Conservation (phyloP, 2,113 vertebrate genomes). For the Sula dactylatra region DNA sequence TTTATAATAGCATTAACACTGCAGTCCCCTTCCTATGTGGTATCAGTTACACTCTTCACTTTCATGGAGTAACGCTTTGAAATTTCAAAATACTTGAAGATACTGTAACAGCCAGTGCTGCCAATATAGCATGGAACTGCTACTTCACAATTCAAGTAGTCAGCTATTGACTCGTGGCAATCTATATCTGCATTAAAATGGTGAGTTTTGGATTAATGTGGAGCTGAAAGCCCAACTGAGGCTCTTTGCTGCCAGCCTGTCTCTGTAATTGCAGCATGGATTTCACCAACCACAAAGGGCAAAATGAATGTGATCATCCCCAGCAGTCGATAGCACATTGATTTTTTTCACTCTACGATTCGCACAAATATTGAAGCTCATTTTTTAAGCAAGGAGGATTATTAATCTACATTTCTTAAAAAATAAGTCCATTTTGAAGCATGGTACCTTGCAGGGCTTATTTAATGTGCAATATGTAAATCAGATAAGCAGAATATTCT, state of each 20-base stretch:
- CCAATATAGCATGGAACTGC: constrained; percentile 67
- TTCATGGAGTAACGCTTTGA: constrained; percentile 63
- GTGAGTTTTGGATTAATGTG: constrained; percentile 85
- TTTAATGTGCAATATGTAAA: constrained; percentile 58
- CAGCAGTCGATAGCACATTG: constrained; percentile 79
- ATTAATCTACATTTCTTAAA: constrained; percentile 77
- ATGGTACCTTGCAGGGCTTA: constrained; percentile 26
- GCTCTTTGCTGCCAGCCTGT: constrained; percentile 82
- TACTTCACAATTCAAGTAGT: constrained; percentile 82
- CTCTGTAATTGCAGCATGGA: constrained; percentile 85
- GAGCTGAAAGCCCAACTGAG: constrained; percentile 83
- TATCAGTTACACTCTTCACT: constrained; percentile 43
- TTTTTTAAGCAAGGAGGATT: constrained; percentile 78
- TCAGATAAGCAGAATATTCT: not conserved
- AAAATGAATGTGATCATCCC: constrained; percentile 83
- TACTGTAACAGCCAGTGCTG: constrained; percentile 70
- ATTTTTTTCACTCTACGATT: constrained; percentile 81
- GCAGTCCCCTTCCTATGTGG: not conserved
- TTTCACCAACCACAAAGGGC: constrained; percentile 87
- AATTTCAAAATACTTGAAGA: constrained; percentile 72
- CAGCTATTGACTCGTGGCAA: constrained; percentile 82
- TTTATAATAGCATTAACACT: constrained; percentile 29
- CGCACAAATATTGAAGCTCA: constrained; percentile 81
- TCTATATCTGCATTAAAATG: constrained; percentile 86
- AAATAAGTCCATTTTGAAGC: constrained; percentile 58